phyloP scores from a whole-genome alignment of 1,140 invertebrate species.

The Colletes latitarsis region DNA sequence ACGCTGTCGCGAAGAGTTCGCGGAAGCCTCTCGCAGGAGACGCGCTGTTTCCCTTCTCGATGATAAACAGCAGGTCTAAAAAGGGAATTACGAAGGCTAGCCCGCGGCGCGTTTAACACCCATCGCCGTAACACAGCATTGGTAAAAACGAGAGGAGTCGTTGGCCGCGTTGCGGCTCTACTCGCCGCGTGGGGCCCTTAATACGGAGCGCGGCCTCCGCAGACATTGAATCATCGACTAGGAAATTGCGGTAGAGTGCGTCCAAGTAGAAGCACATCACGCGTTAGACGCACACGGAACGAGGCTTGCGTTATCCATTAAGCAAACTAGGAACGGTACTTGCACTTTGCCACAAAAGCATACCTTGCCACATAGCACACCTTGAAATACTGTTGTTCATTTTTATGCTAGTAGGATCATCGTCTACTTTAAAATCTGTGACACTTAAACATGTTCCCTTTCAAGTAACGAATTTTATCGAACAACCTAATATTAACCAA shows the following conservation, averaged over 20 bases:
- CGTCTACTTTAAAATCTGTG: no score
- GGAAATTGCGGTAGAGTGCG: constrained; percentile 16
- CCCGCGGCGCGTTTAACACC: constrained; percentile 34
- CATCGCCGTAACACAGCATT: constrained; percentile 13
- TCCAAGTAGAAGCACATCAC: neutral
- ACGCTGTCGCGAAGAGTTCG: constrained; percentile 38
- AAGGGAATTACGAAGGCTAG: constrained; percentile 44
- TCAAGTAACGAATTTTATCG: no score
- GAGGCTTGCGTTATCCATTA: no score
- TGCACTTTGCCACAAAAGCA: no score
- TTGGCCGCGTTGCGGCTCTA: neutral
- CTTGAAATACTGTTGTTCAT: no score
- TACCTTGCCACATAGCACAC: no score
- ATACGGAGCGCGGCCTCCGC: neutral
- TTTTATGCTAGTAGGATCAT: no score
- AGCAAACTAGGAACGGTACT: no score
- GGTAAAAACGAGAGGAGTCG: constrained; percentile 26
- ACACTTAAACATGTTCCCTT: no score
- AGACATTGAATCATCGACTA: constrained; percentile 13
- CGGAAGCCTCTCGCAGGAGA: constrained; percentile 47
- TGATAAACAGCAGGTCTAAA: constrained; percentile 22
- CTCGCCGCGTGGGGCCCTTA: neutral
- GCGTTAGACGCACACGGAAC: neutral
- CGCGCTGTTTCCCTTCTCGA: constrained; percentile 13
- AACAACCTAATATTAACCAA: no score